Evolutionary conservation across 2,888 invertebrate species (phyloP).

Genomic region (Latrodectus elegans): DNA sequence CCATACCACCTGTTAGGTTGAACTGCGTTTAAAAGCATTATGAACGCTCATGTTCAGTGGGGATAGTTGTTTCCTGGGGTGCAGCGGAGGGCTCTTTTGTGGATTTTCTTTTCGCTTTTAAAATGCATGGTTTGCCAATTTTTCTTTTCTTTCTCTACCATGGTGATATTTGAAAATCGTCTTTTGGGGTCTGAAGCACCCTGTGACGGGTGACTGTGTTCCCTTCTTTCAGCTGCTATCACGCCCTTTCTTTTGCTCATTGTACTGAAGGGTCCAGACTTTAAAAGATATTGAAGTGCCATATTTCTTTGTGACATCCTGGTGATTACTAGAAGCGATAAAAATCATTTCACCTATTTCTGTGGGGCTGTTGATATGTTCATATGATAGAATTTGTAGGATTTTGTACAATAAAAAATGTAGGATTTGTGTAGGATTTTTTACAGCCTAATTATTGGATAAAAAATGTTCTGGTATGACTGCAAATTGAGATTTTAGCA

Average conservation of each 20-base stretch:
- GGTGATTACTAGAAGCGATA: not conserved
- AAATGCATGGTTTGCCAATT: slow-evolving; percentile 17
- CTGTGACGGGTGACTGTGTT: not conserved
- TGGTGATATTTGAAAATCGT: not conserved
- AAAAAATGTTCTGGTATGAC: too few species aligned
- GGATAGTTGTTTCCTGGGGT: slow-evolving; percentile 25
- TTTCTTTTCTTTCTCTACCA: not conserved
- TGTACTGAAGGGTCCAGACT: not conserved
- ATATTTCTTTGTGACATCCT: not conserved
- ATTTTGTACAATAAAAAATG: too few species aligned
- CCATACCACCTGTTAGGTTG: slow-evolving; percentile 54
- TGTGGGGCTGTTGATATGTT: not conserved
- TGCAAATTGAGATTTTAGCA: too few species aligned
- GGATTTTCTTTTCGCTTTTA: slow-evolving; percentile 15
- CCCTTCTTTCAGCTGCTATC: slow-evolving; percentile 19
- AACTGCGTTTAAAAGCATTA: slow-evolving; percentile 46
- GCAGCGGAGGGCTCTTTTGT: slow-evolving; percentile 38
- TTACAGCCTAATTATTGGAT: too few species aligned
- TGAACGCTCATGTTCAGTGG: slow-evolving; percentile 29
- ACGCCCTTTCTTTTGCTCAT: slow-evolving; percentile 43
- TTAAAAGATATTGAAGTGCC: not conserved
- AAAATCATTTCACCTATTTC: not conserved
- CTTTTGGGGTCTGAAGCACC: not conserved
- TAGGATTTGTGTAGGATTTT: too few species aligned
- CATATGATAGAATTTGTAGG: too few species aligned